Conservation (phyloP, 2,797 vertebrate genomes). For the Threskiornis aethiopicus region DNA sequence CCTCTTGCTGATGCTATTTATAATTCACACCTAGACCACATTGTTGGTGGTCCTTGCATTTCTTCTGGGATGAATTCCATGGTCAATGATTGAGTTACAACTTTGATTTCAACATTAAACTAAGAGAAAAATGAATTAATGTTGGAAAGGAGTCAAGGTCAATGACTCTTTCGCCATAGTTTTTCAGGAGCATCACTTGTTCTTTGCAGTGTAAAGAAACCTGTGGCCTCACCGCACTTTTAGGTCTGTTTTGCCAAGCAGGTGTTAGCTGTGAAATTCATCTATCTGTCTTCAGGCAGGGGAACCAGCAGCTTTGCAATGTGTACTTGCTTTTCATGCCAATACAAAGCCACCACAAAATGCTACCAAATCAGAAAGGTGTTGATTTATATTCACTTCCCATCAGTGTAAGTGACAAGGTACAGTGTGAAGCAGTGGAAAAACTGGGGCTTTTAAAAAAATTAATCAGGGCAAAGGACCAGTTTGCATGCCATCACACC, state of each 20-base stretch:
- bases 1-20: neutral
- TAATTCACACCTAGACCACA: neutral
- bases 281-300: neutral
- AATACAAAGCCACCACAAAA: neutral
- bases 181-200: neutral
- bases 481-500: neutral
- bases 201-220: neutral
- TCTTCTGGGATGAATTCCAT: constrained; percentile 2
- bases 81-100: neutral
- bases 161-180: neutral
- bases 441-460: neutral
- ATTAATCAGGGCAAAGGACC: neutral
- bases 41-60: neutral
- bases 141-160: neutral
- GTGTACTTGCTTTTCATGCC: neutral
- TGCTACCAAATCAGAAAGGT: neutral
- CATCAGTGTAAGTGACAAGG: neutral
- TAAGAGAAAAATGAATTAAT: neutral
- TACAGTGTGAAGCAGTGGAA: neutral
- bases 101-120: neutral
- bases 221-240: neutral
- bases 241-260: neutral
- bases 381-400: neutral
- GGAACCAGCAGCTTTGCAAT: neutral
- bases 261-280: neutral